phyloP scores from a whole-genome alignment of 2,113 vertebrate genomes.

The Noturus placidus region DNA sequence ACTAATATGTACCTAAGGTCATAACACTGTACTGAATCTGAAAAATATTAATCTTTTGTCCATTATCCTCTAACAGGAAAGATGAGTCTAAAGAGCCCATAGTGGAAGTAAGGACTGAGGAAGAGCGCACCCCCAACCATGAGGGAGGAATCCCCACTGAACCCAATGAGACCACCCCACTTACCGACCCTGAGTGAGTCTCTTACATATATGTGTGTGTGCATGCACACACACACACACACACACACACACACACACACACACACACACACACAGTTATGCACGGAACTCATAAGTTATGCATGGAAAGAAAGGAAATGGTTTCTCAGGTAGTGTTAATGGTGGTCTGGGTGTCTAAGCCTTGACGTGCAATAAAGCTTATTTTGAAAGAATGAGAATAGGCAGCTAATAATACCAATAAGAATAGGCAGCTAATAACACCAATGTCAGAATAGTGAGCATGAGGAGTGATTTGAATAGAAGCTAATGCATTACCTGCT shows the following conservation, averaged over 20 bases:
- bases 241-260: not conserved
- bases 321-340: not conserved
- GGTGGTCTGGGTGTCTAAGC: not conserved
- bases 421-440: conserved; percentile 40
- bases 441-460: conserved; percentile 7
- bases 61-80: conserved; percentile 76
- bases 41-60: not conserved
- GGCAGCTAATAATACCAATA: conserved; percentile 32
- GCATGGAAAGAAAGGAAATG: not conserved
- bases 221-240: not conserved
- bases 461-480: conserved; percentile 23
- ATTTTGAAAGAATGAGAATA: conserved; percentile 40
- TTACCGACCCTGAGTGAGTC: conserved; percentile 95
- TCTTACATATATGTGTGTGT: not conserved
- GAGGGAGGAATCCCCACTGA: conserved; percentile 86
- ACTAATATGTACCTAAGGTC: not conserved
- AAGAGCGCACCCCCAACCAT: conserved; percentile 89
- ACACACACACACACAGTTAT: not conserved
- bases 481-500: conserved; percentile 29
- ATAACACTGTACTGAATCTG: not conserved
- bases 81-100: conserved; percentile 99
- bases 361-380: conserved; percentile 22
- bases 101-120: conserved; percentile 93
- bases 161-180: conserved; percentile 94
- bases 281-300: not conserved